Evolutionary conservation across 2,888 invertebrate species (phyloP), one percentile per base, ranked within the genome.

Genomic region (Trissoscelio sp.): DNA sequence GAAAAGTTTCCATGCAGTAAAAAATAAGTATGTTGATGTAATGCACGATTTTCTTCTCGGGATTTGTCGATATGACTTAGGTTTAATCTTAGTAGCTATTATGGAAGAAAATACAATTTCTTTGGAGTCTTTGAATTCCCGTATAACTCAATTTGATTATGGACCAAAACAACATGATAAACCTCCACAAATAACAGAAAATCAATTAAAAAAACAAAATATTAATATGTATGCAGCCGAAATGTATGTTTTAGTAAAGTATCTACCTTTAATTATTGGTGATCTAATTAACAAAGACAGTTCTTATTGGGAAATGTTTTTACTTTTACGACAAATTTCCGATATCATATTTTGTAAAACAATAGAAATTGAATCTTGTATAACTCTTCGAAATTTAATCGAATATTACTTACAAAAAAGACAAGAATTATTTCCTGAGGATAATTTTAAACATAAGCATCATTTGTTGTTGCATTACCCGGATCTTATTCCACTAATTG

Each of bases 11-110:
- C 80, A 84, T 57, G 46, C 31, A 1, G 44, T 60, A 16, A 51
- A 77, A 77, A 84, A 83, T 66, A 4, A 31, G 2, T 24, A 42
- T 37, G 31, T 37, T 42, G 83, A 84, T 70, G 28, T 84, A 4
- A 83, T 82, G 79, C 82, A 83, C 53, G 82, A 83, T 57, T 16
- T 79, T 53, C 46, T 67, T 9, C 51, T 79, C 7, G 84, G 82
- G 7, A 39, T 78, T 31, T 22, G 31, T 31, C 48, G 79, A 9
- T 78, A 79, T 53, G 83, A 83, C 58, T 24, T 83, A 42, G 77
- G 66, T 9, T 53, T 81, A 44, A 22, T 81, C 4, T 18, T 83
- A 16, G 53, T 73, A 44, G 9, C 37, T 7, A 4, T 37, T n/a
- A 67, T 81, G 16, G 16, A 60, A 7, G n/a, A 7, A 9, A 77